Evolutionary conservation across 2,888 invertebrate genomes (phyloP).

Genomic region (Mylabris sibirica): DNA sequence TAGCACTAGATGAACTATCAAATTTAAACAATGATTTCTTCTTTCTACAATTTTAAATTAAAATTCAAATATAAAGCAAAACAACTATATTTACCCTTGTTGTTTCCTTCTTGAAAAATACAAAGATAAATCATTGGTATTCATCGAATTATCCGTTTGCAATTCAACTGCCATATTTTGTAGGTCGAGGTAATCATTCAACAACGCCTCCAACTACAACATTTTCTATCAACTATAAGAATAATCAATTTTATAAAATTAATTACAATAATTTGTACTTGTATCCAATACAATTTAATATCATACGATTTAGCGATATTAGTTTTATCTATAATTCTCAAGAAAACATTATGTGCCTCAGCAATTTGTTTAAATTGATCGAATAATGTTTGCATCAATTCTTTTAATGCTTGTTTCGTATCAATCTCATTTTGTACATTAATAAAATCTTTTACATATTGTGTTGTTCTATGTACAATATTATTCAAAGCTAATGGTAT

Average conservation of each 20-base stretch:
- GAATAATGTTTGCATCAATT: slow-evolving; percentile 77
- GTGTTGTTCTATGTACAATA: slow-evolving; percentile 81
- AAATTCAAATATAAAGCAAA: neutral
- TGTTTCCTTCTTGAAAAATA: slow-evolving; percentile 65
- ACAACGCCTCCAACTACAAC: slow-evolving; percentile 80
- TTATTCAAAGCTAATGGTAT: slow-evolving; percentile 83
- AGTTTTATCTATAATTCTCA: slow-evolving; percentile 70
- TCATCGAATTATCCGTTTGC: slow-evolving; percentile 58
- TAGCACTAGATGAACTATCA: slow-evolving; percentile 66
- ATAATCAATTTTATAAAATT: slow-evolving; percentile 9
- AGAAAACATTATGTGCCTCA: slow-evolving; percentile 74
- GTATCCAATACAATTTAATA: slow-evolving; percentile 85
- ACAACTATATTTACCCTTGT: slow-evolving; percentile 52
- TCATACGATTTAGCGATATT: slow-evolving; percentile 69
- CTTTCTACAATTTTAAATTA: slow-evolving; percentile 58
- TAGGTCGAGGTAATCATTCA: slow-evolving; percentile 88
- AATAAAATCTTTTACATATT: slow-evolving; percentile 73
- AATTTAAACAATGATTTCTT: slow-evolving; percentile 74
- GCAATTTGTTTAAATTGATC: slow-evolving; percentile 85
- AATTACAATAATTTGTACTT: slow-evolving; percentile 84
- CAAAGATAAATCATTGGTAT: slow-evolving; percentile 65
- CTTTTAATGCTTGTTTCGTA: slow-evolving; percentile 55
- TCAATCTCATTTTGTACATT: slow-evolving; percentile 57
- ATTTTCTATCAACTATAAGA: slow-evolving; percentile 25
- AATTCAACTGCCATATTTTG: slow-evolving; percentile 76